Evolutionary conservation across 2,888 invertebrate species (phyloP).

Genomic region (Cheilosia impressa): DNA sequence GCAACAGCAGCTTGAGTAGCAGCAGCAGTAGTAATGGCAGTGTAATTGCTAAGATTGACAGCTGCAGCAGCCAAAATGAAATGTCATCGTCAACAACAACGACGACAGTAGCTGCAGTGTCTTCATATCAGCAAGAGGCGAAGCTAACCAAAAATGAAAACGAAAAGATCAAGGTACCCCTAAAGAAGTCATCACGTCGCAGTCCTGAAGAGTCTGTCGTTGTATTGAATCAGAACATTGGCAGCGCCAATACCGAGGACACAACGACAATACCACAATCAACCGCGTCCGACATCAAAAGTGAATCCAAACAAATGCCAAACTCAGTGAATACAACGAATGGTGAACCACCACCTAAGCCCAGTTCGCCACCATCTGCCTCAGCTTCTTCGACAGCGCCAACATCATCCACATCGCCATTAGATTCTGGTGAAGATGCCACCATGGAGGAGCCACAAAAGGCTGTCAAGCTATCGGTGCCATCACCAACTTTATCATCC

Average conservation of each 20-base stretch:
- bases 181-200: constrained; percentile 79
- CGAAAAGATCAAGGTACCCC: constrained; percentile 78
- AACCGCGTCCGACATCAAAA: constrained; percentile 49
- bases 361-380: constrained; percentile 62
- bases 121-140: constrained; percentile 66
- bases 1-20: constrained; percentile 73
- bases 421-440: constrained; percentile 72
- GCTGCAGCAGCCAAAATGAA: constrained; percentile 59
- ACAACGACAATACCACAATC: constrained; percentile 29
- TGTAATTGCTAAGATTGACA: constrained; percentile 76
- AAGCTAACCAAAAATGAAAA: constrained; percentile 70
- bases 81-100: constrained; percentile 37
- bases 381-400: constrained; percentile 67
- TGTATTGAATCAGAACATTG: constrained; percentile 75
- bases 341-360: constrained; percentile 53
- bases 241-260: constrained; percentile 12
- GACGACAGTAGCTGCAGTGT: constrained; percentile 24
- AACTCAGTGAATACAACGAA: constrained; percentile 68
- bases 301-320: constrained; percentile 69
- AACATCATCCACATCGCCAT: constrained; percentile 70
- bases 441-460: constrained; percentile 58
- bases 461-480: constrained; percentile 57
- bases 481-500: constrained; percentile 63
- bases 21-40: constrained; percentile 69
- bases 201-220: constrained; percentile 78